Evolutionary conservation across 2,113 vertebrate species (phyloP).

Genomic region (Cephalopholis sonnerati): DNA sequence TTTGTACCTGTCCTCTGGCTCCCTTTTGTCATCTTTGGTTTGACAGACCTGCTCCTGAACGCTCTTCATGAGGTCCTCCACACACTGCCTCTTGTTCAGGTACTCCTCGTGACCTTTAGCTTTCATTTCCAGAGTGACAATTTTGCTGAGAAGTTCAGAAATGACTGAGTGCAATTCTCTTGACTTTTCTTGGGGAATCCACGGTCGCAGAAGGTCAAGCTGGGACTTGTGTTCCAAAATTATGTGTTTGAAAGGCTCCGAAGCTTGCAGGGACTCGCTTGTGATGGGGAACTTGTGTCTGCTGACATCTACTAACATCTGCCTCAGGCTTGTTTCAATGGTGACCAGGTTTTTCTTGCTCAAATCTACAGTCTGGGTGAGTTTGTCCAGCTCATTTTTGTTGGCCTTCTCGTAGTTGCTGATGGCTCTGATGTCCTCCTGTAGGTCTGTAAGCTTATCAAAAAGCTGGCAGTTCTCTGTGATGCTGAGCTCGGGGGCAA

Average conservation of each 20-base stretch:
- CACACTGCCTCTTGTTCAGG: slow-evolving; percentile 80
- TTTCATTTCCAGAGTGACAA: slow-evolving; percentile 73
- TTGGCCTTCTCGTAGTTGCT: slow-evolving; percentile 82
- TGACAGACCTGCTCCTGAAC: slow-evolving; percentile 80
- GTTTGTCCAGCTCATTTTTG: slow-evolving; percentile 81
- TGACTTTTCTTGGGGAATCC: slow-evolving; percentile 71
- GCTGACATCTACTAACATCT: slow-evolving; percentile 71
- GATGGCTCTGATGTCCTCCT: slow-evolving; percentile 83
- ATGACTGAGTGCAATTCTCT: slow-evolving; percentile 72
- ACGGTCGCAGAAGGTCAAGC: slow-evolving; percentile 72
- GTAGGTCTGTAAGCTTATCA: slow-evolving; percentile 86
- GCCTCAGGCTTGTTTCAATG: slow-evolving; percentile 83
- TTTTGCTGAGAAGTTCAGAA: slow-evolving; percentile 81
- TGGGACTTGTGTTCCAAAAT: slow-evolving; percentile 78
- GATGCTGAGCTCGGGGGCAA: slow-evolving; percentile 84
- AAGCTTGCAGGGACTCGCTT: slow-evolving; percentile 64
- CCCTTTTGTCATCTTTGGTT: slow-evolving; percentile 65
- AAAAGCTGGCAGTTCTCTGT: slow-evolving; percentile 87
- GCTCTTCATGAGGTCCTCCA: slow-evolving; percentile 81
- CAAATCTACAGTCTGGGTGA: slow-evolving; percentile 74
- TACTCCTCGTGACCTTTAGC: slow-evolving; percentile 79
- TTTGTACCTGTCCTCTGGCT: slow-evolving; percentile 74
- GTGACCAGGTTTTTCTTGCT: slow-evolving; percentile 75
- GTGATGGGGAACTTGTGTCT: slow-evolving; percentile 77
- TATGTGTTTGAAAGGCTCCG: slow-evolving; percentile 73